Evolutionary conservation across 2,888 invertebrate genomes (phyloP).

Genomic region (Timema cristinae): DNA sequence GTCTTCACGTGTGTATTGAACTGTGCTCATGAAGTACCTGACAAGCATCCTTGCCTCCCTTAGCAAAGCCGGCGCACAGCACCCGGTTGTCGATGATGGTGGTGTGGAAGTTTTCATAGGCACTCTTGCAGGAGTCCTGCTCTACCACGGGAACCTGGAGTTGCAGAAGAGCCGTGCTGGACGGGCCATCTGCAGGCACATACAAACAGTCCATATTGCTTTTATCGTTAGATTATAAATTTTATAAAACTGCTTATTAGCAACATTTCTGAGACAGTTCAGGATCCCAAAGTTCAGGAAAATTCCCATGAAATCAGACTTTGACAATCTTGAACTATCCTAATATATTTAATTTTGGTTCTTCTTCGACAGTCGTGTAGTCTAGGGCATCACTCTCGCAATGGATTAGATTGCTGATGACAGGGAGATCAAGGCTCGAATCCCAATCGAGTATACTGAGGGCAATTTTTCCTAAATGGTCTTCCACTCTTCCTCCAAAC

Average conservation of each 20-base stretch:
- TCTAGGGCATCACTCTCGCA: too few relatives aligned
- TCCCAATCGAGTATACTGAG: too few relatives aligned
- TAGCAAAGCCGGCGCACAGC: constrained; percentile 63
- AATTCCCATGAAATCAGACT: background rate
- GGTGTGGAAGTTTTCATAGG: constrained; percentile 53
- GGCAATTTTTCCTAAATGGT: too few relatives aligned
- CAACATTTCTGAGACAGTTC: too few relatives aligned
- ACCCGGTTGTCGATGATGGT: constrained; percentile 59
- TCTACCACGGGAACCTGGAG: constrained; percentile 66
- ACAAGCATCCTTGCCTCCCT: constrained; percentile 68
- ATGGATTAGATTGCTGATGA: too few relatives aligned
- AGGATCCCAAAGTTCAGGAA: background rate
- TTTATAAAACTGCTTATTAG: too few relatives aligned
- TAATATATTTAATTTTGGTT: too few relatives aligned
- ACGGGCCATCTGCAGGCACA: constrained; percentile 58
- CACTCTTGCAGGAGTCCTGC: constrained; percentile 56
- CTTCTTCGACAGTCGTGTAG: too few relatives aligned
- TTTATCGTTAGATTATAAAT: background rate
- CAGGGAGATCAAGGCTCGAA: too few relatives aligned
- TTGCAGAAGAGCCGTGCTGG: constrained; percentile 61
- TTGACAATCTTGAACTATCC: too few relatives aligned
- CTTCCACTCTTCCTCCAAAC: too few relatives aligned
- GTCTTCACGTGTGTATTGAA: too few relatives aligned
- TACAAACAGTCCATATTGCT: background rate
- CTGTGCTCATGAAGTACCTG: constrained; percentile 47